Evolutionary conservation across 2,113 vertebrate genomes (phyloP), one percentile per base, ranked within the genome.

Genomic region (Illadopsis cleaveri): DNA sequence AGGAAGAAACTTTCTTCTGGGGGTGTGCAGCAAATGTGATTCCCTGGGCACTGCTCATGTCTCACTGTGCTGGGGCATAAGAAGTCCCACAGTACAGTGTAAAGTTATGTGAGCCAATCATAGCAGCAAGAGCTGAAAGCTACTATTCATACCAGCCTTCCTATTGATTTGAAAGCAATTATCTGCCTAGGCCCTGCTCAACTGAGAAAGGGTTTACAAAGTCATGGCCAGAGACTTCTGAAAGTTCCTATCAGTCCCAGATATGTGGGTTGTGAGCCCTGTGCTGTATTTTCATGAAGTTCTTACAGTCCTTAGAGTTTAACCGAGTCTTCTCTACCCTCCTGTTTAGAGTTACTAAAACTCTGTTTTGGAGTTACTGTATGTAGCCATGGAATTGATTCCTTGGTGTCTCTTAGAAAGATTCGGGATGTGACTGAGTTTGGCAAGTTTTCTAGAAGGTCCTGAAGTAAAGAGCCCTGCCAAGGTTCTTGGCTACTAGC

Each of bases 121-220:
- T 10, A 84, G 21, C 35, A 80, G 30, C 38, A 80, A 58, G 33
- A 93, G 17, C 24, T 77, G 84, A 76, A 96, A 82, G 31, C 70
- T 47, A 5, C 50, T 58, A 18, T 72, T 89, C 77, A 45, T 58
- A 87, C 21, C n/a, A 94, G 47, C 28, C 17, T 69, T 78, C 38
- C 22, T 90, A 81, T 60, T 73, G 84, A 96, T 73, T 88, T 86
- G 35, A 90, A 85, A 77, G 44, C 62, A 88, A 88, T 90, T 90
- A 73, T 64, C 76, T 90, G 51, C 56, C 27, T 68, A 81, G 93
- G 47, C 9, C 28, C 71, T 62, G 33, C 31, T 88, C 16, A 62
- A 4, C 40, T 80, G 82, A 95, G 70, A 93, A 85, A 89, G 44
- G 6, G 50, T 3, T 76, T 82, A 70, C 35, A 73, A 50, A 82